Conservation (phyloP, 2,797 vertebrate genomes). For the Danionella dracula region DNA sequence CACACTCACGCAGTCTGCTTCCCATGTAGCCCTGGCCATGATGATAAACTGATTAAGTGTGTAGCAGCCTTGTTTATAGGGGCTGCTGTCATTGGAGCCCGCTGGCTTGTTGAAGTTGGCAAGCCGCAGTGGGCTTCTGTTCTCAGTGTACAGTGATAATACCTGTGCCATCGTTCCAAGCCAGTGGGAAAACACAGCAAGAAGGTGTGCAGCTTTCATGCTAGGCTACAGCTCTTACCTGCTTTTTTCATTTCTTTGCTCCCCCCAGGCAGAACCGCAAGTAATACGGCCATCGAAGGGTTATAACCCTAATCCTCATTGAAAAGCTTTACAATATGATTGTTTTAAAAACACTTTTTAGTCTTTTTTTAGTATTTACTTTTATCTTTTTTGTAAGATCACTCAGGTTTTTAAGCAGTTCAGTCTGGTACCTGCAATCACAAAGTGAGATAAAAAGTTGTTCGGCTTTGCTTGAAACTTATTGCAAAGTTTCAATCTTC, state of each 20-base stretch:
- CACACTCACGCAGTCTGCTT: constrained; percentile 19
- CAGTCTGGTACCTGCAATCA: too few species aligned
- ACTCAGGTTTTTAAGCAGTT: too few species aligned
- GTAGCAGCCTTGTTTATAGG: constrained; percentile 48
- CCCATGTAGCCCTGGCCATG: constrained; percentile 15
- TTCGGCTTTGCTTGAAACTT: too few species aligned
- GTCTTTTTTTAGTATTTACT: background rate
- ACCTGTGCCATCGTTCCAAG: constrained; percentile 47
- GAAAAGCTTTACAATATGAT: background rate
- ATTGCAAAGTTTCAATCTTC: too few species aligned
- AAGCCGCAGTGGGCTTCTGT: constrained; percentile 25
- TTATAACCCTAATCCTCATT: constrained; percentile 44
- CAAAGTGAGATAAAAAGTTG: too few species aligned
- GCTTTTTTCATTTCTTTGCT: constrained; percentile 47
- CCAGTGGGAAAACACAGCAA: constrained; percentile 47
- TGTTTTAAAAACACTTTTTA: background rate
- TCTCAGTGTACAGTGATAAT: constrained; percentile 11
- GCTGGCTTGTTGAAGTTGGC: constrained; percentile 43
- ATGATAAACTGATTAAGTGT: constrained; percentile 48
- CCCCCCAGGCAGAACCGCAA: constrained; percentile 47
- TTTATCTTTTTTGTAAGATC: background rate
- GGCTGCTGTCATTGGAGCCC: constrained; percentile 44
- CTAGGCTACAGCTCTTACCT: constrained; percentile 32
- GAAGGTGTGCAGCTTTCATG: constrained; percentile 45
- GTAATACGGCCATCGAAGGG: constrained; percentile 47